Conservation (phyloP, 2,113 vertebrate species). For the Tachuris rubrigastra region DNA sequence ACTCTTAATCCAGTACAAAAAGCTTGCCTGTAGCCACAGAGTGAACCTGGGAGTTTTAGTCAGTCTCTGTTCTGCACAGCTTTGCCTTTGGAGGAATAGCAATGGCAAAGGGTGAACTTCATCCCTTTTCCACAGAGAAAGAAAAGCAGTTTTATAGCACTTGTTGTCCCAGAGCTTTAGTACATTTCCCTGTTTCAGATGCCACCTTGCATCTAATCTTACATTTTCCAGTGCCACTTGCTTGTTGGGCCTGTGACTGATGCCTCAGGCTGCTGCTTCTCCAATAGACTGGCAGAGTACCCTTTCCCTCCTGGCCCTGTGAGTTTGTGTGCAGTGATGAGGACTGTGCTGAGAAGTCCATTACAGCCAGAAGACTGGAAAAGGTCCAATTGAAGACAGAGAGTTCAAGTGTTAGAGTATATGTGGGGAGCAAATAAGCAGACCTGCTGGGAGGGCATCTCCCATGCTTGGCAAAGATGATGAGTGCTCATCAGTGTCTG, state of each 20-base stretch:
- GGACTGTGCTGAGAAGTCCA: background rate
- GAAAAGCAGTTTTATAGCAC: background rate
- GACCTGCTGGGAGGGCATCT: background rate
- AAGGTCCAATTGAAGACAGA: fast-evolving
- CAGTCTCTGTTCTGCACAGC: background rate
- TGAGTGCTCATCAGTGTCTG: background rate
- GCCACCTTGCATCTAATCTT: background rate
- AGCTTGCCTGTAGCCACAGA: background rate
- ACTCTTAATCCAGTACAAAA: background rate
- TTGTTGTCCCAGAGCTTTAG: background rate
- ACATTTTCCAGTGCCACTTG: background rate
- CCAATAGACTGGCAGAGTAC: background rate
- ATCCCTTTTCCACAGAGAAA: background rate
- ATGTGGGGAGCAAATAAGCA: fast-evolving
- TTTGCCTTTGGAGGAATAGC: background rate
- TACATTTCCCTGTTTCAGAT: fast-evolving
- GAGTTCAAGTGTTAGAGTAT: background rate
- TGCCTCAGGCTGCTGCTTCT: background rate
- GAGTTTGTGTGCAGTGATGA: background rate
- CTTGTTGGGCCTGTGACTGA: background rate
- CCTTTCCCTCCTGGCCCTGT: background rate
- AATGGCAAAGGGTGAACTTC: background rate
- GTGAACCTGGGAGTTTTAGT: background rate
- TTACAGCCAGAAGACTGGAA: too few relatives aligned
- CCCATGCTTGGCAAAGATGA: fast-evolving